Conservation (phyloP, 2,888 invertebrate genomes). For the Sesia bembeciformis region DNA sequence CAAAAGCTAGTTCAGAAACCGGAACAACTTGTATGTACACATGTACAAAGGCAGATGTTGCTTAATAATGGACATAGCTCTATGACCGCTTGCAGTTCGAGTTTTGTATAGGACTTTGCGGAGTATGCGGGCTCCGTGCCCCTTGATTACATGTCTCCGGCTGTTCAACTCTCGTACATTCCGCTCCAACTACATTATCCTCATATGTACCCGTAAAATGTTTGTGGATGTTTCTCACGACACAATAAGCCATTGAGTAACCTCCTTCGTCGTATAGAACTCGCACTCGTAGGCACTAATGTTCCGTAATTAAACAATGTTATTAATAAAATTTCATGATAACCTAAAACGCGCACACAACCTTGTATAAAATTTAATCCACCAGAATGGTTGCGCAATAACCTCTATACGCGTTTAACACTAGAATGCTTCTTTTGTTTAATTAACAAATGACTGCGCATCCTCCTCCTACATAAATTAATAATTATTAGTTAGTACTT, state of each 20-base stretch:
- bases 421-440: slow-evolving; percentile 27
- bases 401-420: slow-evolving; percentile 19
- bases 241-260: not conserved
- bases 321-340: not conserved
- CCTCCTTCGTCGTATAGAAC: too few species aligned
- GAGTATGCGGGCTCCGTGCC: slow-evolving; percentile 10
- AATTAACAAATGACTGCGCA: slow-evolving; percentile 16
- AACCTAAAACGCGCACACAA: slow-evolving; percentile 6
- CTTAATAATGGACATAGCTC: slow-evolving; percentile 12
- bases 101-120: slow-evolving; percentile 17
- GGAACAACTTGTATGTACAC: not conserved
- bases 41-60: slow-evolving; percentile 7
- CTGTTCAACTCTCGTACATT: slow-evolving; percentile 17
- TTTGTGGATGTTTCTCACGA: not conserved
- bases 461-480: slow-evolving; percentile 23
- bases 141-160: slow-evolving; percentile 33
- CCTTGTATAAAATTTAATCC: slow-evolving; percentile 29
- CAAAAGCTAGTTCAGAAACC: not conserved
- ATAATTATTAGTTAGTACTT: not conserved
- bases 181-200: slow-evolving; percentile 10
- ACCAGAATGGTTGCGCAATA: slow-evolving; percentile 21
- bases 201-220: not conserved
- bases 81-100: slow-evolving; percentile 12
- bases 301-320: not conserved
- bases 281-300: not conserved